Percentiles rank a stretch among this genome's conserved stretches.
These are phyloP conservation scores for Drosophila anomelani DNA, from an alignment of 2,888 invertebrate species.

Conservation along the genomic window DNA sequence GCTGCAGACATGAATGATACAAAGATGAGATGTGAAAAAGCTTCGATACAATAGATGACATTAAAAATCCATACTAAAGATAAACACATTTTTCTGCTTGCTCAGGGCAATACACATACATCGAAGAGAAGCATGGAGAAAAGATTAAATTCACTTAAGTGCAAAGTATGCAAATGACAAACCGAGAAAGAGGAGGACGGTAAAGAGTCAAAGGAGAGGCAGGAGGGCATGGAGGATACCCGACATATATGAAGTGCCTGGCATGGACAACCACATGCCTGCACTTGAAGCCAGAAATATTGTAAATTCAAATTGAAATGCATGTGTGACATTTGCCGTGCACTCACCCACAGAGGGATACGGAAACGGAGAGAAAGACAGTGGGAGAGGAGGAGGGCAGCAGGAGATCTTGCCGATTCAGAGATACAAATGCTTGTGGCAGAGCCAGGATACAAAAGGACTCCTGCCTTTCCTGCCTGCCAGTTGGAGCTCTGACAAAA, in stretches of 20 bases:
- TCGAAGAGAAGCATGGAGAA: constrained; percentile 27
- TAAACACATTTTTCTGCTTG: constrained; percentile 52
- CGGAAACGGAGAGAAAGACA: neutral
- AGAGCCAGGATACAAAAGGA: constrained; percentile 34
- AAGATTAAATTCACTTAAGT: constrained; percentile 64
- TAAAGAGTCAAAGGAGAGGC: neutral
- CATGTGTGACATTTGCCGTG: constrained; percentile 52
- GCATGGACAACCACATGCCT: constrained; percentile 38
- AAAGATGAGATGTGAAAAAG: constrained; percentile 6
- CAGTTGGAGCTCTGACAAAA: constrained; percentile 25
- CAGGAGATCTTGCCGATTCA: constrained; percentile 30
- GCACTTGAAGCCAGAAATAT: constrained; percentile 46
- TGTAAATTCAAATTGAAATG: constrained; percentile 63
- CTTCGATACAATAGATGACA: constrained; percentile 45
- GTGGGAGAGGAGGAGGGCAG: neutral
- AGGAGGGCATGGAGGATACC: neutral
- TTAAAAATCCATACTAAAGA: constrained; percentile 50
- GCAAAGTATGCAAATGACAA: constrained; percentile 66
- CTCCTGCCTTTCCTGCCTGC: constrained; percentile 8
- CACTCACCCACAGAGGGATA: constrained; percentile 16
- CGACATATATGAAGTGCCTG: constrained; percentile 38
- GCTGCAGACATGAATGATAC: neutral
- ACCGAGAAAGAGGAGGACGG: constrained; percentile 11
- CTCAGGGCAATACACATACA: constrained; percentile 33
- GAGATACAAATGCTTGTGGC: constrained; percentile 45